phyloP scores from a whole-genome alignment of 2,797 vertebrate genomes.

The Crypturellus tataupa region DNA sequence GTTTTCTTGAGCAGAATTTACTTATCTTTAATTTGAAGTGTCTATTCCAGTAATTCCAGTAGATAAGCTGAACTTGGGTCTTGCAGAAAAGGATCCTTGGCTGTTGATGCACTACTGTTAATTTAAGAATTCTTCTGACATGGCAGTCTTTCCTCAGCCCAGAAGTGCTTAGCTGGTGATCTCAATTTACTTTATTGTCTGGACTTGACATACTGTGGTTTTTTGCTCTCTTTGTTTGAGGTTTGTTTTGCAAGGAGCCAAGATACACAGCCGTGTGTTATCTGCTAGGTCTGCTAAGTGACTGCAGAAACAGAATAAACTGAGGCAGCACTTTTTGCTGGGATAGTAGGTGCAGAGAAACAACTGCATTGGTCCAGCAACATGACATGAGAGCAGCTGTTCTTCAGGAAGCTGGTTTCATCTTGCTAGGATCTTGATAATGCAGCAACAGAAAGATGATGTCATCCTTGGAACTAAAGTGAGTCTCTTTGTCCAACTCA shows the following conservation, averaged over 20 bases:
- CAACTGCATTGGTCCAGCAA: background rate
- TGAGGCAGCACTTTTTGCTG: background rate
- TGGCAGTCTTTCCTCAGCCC: background rate
- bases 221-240: background rate
- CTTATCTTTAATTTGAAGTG: background rate
- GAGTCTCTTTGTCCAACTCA: background rate
- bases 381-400: background rate
- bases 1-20: background rate
- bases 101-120: background rate
- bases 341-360: background rate
- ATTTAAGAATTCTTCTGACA: background rate
- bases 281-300: background rate
- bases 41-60: background rate
- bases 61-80: background rate
- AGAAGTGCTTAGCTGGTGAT: background rate
- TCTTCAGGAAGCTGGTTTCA: background rate
- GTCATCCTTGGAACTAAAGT: slow-evolving; percentile 34
- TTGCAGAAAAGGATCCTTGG: background rate
- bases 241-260: background rate
- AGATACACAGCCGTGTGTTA: background rate
- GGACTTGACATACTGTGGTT: background rate
- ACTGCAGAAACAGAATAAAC: background rate
- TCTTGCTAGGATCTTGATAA: slow-evolving; percentile 60
- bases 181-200: background rate
- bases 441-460: slow-evolving; percentile 42